Evolutionary conservation across 2,797 vertebrate species (phyloP).

Genomic region (Tinamus major): DNA sequence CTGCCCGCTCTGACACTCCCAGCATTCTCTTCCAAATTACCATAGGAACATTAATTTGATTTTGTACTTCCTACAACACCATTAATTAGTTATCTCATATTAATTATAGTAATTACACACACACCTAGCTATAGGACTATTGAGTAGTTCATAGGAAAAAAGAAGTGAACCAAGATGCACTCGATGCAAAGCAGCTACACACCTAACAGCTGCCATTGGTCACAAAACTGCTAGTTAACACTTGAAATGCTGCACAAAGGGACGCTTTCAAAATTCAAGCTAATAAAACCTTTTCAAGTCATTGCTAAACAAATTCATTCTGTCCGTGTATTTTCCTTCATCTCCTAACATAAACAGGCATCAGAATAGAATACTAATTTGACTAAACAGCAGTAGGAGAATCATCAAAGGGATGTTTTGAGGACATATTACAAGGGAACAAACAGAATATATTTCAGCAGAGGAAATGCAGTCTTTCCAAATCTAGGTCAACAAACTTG

Average conservation of each 20-base stretch:
- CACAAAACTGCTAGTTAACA: constrained; percentile 45
- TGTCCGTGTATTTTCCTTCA: neutral
- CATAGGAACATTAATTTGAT: constrained; percentile 66
- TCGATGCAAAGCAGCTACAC: constrained; percentile 51
- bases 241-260: constrained; percentile 43
- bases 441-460: neutral
- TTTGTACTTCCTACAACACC: constrained; percentile 54
- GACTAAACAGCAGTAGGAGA: neutral
- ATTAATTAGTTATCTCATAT: constrained; percentile 71
- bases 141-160: constrained; percentile 36
- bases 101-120: constrained; percentile 74
- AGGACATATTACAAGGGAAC: neutral
- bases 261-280: constrained; percentile 5
- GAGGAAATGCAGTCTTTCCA: neutral
- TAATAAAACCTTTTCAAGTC: constrained; percentile 24
- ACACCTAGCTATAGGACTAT: constrained; percentile 72
- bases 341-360: neutral
- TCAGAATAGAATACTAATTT: constrained; percentile 15
- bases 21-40: constrained; percentile 29
- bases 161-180: neutral
- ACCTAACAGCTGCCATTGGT: constrained; percentile 55
- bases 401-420: neutral
- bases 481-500: neutral
- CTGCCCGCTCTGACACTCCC: neutral
- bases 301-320: neutral